Base-by-base conservation (phyloP, 2,113 vertebrate genomes). In the Psettodes erumei region DNA sequence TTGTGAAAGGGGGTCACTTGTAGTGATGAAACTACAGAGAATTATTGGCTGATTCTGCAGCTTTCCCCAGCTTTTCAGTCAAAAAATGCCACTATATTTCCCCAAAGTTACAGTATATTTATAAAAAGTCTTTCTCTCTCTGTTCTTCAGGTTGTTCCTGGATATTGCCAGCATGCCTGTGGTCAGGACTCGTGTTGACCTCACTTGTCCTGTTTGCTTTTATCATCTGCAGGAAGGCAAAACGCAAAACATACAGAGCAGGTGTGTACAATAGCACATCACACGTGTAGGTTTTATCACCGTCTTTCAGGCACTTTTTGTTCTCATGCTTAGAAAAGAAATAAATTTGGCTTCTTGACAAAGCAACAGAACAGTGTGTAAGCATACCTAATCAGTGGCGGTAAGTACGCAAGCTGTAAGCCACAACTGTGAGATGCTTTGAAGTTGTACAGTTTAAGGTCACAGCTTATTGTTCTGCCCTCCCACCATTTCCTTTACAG, bases 111-210 rank as follows among this genome's bases (percentile, higher is more conserved):
- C 27, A 25, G 33, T 37, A 16, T 48, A 23, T 48, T 48, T 48
- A 23, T 23, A 21, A 4, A 12, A 1, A 10, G 23, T 30, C 15
- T 27, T 12, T 33, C 1, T 45, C 16, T 72, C 27, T 28, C 10
- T 38, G 16, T 78, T 50, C 6, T 15, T 50, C 83, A 92, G 91
- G 32, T 1, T 93, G 91, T 70, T 4, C 15, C 5, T 93, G 91
- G 91, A 35, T 85, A 2, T 48, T 94, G 37, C 92, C 92, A 3
- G 81, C 91, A n/a, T 18, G 79, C 30, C 74, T 94, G 72, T 94
- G 93, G 92, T 66, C 79, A 1, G 93, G 93, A 38, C 56, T 94
- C 0, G 75, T 86, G 48, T 10, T 93, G 76, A 90, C 87, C 0
- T 13, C 62, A 3, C 30, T 92, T n/a, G 1, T 93, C 21, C 2